These are phyloP conservation scores for Scotopteryx bipunctaria DNA, from an alignment of 2,888 invertebrate genomes.

Conservation along the genomic window DNA sequence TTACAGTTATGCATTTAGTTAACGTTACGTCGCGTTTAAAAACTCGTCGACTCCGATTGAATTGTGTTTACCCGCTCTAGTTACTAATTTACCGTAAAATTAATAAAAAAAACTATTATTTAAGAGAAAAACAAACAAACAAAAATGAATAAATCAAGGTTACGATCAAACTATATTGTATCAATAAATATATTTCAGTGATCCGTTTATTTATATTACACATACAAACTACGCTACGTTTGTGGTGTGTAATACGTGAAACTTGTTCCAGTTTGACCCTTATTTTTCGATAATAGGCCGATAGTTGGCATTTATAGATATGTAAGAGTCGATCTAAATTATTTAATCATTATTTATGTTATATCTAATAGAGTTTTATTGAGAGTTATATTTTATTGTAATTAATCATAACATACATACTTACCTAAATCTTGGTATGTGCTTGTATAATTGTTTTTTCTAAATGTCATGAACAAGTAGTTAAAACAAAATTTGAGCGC, in stretches of 20 bases:
- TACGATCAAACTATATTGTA: too few relatives aligned
- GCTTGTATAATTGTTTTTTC: conserved; percentile 11
- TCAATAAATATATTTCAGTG: too few relatives aligned
- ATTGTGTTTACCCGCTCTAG: conserved; percentile 23
- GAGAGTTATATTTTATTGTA: conserved; percentile 1
- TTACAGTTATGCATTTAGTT: conserved; percentile 17
- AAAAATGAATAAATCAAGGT: too few relatives aligned
- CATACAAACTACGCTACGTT: not conserved
- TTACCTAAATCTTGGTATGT: not conserved
- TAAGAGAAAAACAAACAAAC: too few relatives aligned
- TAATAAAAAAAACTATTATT: not conserved
- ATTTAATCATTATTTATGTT: conserved; percentile 15
- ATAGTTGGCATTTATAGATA: not conserved
- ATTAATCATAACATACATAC: conserved; percentile 1
- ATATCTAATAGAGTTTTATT: conserved; percentile 14
- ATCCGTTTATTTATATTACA: too few relatives aligned
- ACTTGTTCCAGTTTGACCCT: too few relatives aligned
- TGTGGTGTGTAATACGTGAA: not conserved
- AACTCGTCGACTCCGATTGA: conserved; percentile 15
- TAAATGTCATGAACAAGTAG: not conserved
- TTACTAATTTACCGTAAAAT: conserved; percentile 52
- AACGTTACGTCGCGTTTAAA: conserved; percentile 21
- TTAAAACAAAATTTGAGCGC: conserved; percentile 2
- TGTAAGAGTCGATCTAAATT: conserved; percentile 4
- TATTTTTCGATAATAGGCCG: not conserved